A percentile compares a stretch with the other conserved stretches of the same genome.
phyloP scores from a whole-genome alignment of 2,888 invertebrate species.

The Xylota segnis region DNA sequence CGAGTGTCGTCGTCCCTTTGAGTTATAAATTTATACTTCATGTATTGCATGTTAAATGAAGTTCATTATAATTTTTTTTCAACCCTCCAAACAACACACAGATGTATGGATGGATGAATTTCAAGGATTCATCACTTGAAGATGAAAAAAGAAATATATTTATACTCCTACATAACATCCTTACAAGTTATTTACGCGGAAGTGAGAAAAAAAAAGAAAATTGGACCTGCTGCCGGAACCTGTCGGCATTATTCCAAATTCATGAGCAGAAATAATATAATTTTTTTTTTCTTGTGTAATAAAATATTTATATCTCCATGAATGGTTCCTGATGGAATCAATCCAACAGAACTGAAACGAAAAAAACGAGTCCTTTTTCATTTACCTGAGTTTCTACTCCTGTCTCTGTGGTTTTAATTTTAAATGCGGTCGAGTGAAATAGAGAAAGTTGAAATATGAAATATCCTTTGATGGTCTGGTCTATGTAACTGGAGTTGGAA shows the following conservation, averaged over 20 bases:
- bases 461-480: slow-evolving; percentile 30
- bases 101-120: slow-evolving; percentile 11
- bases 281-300: slow-evolving; percentile 18
- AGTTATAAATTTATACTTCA: slow-evolving; percentile 8
- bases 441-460: background rate
- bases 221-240: slow-evolving; percentile 1
- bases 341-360: background rate
- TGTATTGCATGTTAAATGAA: background rate
- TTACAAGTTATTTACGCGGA: slow-evolving; percentile 24
- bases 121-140: slow-evolving; percentile 15
- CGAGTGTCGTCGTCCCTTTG: background rate
- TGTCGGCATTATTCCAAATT: slow-evolving; percentile 40
- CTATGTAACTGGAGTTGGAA: background rate
- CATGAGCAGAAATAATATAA: slow-evolving; percentile 25
- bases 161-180: too few species aligned
- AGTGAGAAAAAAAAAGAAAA: slow-evolving; percentile 13
- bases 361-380: slow-evolving; percentile 8
- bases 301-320: slow-evolving; percentile 36
- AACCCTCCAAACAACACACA: background rate
- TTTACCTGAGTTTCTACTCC: slow-evolving; percentile 24
- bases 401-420: slow-evolving; percentile 36
- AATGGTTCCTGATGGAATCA: slow-evolving; percentile 13
- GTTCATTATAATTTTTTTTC: background rate
- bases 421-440: slow-evolving; percentile 17
- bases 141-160: background rate